Evolutionary conservation across 2,888 invertebrate species (phyloP), one percentile per base, ranked within the genome.

Genomic region (Artemia sp.): DNA sequence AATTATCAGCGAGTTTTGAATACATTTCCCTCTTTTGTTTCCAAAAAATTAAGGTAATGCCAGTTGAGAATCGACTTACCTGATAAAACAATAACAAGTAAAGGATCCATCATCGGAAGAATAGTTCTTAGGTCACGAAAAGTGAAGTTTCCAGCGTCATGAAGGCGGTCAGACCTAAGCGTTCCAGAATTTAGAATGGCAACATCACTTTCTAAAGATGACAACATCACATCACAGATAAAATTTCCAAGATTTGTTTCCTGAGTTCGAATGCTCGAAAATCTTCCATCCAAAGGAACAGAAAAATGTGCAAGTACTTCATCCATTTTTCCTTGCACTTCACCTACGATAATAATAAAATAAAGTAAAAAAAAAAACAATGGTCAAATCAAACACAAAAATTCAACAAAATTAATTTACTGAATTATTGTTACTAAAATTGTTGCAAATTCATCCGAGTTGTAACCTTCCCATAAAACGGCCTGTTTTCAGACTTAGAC

Each of bases 221-320:
- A 88, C 71, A 92, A 79, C 71, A 92, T 84, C 12, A 82, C 78
- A 74, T 82, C 81, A 71, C 74, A 73, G 19, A 89, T 78, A 87
- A 88, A 89, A 79, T 89, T 87, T 74, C 92, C 92, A 58, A 93
- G 81, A 81, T 93, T 93, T n/a, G 90, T 88, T 81, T 93, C 93
- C 72, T 84, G 80, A 0, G 89, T 88, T 24, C 93, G 81, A 70
- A 93, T 86, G 64, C 84, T 82, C 0, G 86, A 83, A 80, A 93
- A 93, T 70, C 90, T 81, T 0, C 92, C 92, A 77, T 93, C 92
- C 67, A 93, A 79, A 12, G 90, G 89, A n/a, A 90, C 90, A 72
- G 85, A 83, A 80, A 93, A 89, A 75, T 85, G 84, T 68, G 92
- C 92, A 19, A 93, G 80, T 0, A 90, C 83, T 74, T 89, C 88